phyloP scores from a whole-genome alignment of 2,888 invertebrate genomes.

The Lymantria monacha region DNA sequence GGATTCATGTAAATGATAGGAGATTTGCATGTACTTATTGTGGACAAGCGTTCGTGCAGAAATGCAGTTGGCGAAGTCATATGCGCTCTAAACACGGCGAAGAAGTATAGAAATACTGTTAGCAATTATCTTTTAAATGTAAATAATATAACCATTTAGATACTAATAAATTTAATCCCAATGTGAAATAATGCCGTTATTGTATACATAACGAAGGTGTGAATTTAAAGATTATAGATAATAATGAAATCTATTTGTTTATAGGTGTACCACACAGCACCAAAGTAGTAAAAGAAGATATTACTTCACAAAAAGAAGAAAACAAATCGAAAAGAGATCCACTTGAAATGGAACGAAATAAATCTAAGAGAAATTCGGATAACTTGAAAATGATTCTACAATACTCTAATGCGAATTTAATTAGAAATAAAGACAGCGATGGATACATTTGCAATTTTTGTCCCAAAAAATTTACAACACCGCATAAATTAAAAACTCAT shows the following conservation, averaged over 20 bases:
- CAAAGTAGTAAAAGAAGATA: slow-evolving; percentile 20
- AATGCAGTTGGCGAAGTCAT: slow-evolving; percentile 59
- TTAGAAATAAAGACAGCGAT: slow-evolving; percentile 30
- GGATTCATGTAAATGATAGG: slow-evolving; percentile 41
- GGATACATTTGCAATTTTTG: slow-evolving; percentile 43
- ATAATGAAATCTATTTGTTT: slow-evolving; percentile 25
- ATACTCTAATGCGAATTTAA: slow-evolving; percentile 38
- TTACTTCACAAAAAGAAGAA: neutral
- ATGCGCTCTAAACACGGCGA: slow-evolving; percentile 53
- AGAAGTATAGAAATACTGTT: slow-evolving; percentile 12
- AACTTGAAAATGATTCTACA: slow-evolving; percentile 30
- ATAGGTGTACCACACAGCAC: slow-evolving; percentile 26
- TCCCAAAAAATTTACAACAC: slow-evolving; percentile 28
- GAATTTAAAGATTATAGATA: neutral
- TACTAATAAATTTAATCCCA: neutral
- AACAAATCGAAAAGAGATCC: neutral
- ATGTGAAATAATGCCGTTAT: neutral
- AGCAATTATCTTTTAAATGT: neutral
- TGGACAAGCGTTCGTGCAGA: slow-evolving; percentile 44
- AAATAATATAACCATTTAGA: neutral
- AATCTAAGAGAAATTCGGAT: slow-evolving; percentile 18
- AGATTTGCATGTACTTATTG: slow-evolving; percentile 43
- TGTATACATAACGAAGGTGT: neutral
- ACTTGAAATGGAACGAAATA: slow-evolving; percentile 4
- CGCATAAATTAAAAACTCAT: slow-evolving; percentile 40